Conservation (phyloP, 2,797 vertebrate genomes). For the Muscicapa comitata region DNA sequence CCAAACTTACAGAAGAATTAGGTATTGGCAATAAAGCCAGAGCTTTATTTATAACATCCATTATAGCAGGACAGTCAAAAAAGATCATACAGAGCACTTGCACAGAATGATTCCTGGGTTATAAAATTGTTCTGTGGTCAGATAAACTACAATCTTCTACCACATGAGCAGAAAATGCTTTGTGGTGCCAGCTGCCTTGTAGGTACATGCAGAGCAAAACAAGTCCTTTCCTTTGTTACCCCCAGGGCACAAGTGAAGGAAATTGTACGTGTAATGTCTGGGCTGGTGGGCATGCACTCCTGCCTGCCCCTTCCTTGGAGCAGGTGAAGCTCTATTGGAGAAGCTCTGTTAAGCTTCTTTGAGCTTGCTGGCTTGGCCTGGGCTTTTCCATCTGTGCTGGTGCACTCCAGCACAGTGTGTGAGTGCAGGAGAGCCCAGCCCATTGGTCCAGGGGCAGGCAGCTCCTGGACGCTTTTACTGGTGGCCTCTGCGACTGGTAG, state of each 20-base stretch:
- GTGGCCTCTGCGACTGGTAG: not conserved
- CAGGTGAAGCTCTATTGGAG: not conserved
- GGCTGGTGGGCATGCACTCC: not conserved
- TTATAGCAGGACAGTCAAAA: not conserved
- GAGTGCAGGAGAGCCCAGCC: not conserved
- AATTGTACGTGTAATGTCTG: not conserved
- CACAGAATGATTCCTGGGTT: conserved; percentile 10
- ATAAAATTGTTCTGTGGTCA: not conserved
- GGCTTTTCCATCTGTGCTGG: not conserved
- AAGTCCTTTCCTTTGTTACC: not conserved
- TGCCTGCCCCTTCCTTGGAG: not conserved
- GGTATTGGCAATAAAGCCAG: not conserved
- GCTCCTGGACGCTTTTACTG: not conserved
- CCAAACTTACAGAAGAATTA: not conserved
- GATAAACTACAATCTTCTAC: not conserved
- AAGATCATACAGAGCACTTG: not conserved
- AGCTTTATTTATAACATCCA: conserved; percentile 7
- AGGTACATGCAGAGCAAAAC: not conserved
- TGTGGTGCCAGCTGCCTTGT: not conserved
- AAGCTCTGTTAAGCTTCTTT: not conserved
- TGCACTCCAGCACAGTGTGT: accelerated
- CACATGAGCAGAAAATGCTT: not conserved
- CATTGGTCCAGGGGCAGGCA: not conserved
- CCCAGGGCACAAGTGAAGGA: not conserved
- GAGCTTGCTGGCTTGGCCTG: not conserved